phyloP scores from a whole-genome alignment of 2,113 vertebrate genomes.

The Poecile atricapillus region DNA sequence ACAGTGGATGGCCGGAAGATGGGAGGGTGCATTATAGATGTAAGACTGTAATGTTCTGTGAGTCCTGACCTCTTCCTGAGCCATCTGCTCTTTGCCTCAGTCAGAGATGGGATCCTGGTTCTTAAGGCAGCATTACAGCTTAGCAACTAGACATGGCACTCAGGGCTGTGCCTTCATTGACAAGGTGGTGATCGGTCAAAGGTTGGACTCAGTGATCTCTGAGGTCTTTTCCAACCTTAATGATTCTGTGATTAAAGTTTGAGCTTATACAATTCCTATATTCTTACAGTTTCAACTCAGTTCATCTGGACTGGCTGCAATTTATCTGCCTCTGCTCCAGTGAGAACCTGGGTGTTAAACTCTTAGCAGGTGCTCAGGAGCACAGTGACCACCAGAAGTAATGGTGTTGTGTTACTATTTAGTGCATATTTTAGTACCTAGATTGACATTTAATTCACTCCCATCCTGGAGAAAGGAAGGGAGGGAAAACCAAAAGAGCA shows the following conservation, averaged over 20 bases:
- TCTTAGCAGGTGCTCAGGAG: neutral
- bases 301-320: neutral
- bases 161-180: neutral
- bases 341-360: neutral
- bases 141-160: neutral
- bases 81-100: neutral
- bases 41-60: neutral
- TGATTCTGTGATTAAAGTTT: neutral
- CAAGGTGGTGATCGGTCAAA: neutral
- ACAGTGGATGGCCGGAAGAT: neutral
- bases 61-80: neutral
- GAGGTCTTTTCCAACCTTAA: neutral
- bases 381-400: neutral
- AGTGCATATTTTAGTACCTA: neutral
- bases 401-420: neutral
- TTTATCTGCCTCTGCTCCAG: neutral
- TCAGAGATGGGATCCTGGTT: neutral
- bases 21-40: neutral
- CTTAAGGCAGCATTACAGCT: neutral
- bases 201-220: neutral
- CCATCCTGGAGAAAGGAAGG: neutral
- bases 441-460: neutral
- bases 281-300: neutral
- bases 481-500: neutral
- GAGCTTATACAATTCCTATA: neutral